Base-by-base conservation (phyloP, 2,888 invertebrate species). In the Pegoplata infirma region DNA sequence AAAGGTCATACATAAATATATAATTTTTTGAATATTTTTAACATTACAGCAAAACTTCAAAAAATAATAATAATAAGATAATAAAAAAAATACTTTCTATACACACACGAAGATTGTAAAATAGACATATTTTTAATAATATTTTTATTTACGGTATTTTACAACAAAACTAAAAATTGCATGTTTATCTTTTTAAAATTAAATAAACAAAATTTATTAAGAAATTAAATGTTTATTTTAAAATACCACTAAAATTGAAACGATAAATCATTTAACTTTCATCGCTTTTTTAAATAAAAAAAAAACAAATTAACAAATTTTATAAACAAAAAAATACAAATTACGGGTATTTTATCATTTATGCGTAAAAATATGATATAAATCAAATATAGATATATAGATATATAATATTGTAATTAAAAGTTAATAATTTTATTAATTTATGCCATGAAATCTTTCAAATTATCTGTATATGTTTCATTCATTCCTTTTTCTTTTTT, bases 331-430 rank as follows among this genome's bases (percentile, higher is more conserved):
- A 6, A 61, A 47, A 49, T 46, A n/a, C 36, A 28, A 28, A 51
- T 16, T 49, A 28, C 25, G n/a, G n/a, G n/a, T n/a, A 32, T 68
- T 68, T 73, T 63, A 68, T 58, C 68, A 61, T 64, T 69, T 69
- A 74, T 69, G 69, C 78, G 78, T 74, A 64, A 63, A 72, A 49
- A 63, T 64, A 61, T 77, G 61, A 77, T 72, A 77, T 66, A 72
- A 72, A 72, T 77, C 72, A 77, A 72, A n/a, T 76, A 10, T 7
- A 32, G 3, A 32, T 32, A 12, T 32, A 10, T 10, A 5, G n/a
- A n/a, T n/a, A n/a, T n/a, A n/a, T n/a, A n/a, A n/a, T 40, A 72
- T 56, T 61, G 21, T 36, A 72, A 61, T 72, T 58, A 58, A 77
- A 44, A 56, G 17, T 36, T 46, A 51, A 49, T 72, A 68, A 63